phyloP scores from a whole-genome alignment of 2,888 invertebrate genomes.

The Seira ritae region DNA sequence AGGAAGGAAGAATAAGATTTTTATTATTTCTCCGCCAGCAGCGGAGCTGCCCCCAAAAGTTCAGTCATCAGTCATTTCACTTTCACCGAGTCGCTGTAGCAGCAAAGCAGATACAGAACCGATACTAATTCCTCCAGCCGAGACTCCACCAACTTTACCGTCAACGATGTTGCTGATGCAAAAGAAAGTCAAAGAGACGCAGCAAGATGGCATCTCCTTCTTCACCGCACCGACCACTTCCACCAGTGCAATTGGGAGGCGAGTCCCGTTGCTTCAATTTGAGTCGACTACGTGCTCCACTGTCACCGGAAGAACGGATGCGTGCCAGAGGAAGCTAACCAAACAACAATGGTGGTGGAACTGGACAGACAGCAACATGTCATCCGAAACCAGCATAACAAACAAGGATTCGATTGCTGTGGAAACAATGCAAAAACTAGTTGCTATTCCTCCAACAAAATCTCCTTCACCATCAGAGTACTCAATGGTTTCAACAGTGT shows the following conservation, averaged over 20 bases:
- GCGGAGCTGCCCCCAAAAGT: not conserved
- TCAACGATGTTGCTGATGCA: not conserved
- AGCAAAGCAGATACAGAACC: not conserved
- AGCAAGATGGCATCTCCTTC: conserved; percentile 4
- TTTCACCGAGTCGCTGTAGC: not conserved
- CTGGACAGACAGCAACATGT: not conserved
- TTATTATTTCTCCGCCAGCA: too few relatives aligned
- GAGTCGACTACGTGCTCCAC: not conserved
- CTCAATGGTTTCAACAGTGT: not conserved
- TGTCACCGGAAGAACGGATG: not conserved
- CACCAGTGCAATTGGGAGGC: not conserved
- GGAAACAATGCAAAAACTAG: not conserved
- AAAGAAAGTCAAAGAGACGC: not conserved
- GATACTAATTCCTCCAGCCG: not conserved
- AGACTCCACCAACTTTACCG: not conserved
- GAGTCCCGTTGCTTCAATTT: not conserved
- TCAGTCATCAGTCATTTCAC: not conserved
- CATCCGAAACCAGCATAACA: not conserved
- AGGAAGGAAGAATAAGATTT: too few relatives aligned
- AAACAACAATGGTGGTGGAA: conserved; percentile 11
- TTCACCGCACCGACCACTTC: not conserved
- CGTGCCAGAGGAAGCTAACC: not conserved
- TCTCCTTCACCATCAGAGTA: not conserved
- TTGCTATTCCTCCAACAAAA: not conserved
- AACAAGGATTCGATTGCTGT: not conserved